Conservation (phyloP, 1,140 invertebrate species). For the Saccostrea cuccullata region DNA sequence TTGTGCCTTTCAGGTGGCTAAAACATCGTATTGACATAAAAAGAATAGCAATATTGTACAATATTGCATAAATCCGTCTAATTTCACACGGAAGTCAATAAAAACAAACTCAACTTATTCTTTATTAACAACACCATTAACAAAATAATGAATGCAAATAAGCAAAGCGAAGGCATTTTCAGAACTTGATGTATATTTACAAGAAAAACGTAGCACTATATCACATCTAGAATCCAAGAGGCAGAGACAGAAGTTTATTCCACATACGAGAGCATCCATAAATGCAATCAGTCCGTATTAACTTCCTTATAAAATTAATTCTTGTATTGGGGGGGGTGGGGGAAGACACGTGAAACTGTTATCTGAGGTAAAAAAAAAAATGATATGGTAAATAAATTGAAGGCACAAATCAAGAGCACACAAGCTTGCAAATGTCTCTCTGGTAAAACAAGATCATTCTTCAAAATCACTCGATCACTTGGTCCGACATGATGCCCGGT, state of each 20-base stretch:
- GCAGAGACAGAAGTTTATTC: not conserved
- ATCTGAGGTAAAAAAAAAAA: not conserved
- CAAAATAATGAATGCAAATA: not conserved
- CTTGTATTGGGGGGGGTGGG: too few species aligned
- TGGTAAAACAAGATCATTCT: not conserved
- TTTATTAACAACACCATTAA: not conserved
- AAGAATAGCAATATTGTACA: too few species aligned
- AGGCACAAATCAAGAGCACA: conserved; percentile 6
- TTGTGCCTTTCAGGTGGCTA: too few species aligned
- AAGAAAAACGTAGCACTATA: conserved; percentile 9
- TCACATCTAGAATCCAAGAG: not conserved
- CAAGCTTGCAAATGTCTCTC: not conserved
- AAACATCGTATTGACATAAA: too few species aligned
- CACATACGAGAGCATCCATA: not conserved
- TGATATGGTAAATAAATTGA: not conserved
- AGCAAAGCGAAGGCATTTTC: not conserved
- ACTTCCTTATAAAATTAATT: too few species aligned
- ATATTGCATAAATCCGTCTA: too few species aligned
- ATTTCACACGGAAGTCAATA: too few species aligned
- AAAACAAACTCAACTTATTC: not conserved
- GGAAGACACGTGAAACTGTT: not conserved
- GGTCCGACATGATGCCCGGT: not conserved
- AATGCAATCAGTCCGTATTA: not conserved
- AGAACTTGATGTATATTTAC: not conserved
- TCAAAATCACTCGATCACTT: not conserved